Evolutionary conservation across 2,888 invertebrate genomes (phyloP).

Genomic region (Alloplasta piceator): DNA sequence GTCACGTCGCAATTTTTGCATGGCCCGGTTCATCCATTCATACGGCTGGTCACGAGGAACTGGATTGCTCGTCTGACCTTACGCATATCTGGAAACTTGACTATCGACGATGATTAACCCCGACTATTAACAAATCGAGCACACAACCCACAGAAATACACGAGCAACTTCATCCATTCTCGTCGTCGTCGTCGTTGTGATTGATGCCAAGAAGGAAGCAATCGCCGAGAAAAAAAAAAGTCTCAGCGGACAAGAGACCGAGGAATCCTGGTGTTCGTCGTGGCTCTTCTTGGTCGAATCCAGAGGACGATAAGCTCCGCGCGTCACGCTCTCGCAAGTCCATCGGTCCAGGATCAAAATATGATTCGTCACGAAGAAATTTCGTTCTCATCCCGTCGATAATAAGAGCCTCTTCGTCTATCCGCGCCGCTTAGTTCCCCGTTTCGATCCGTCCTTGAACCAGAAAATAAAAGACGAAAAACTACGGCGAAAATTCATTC

Average conservation of each 20-base stretch:
- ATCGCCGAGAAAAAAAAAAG: constrained; percentile 11
- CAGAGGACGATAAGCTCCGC: too few relatives aligned
- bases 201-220: constrained; percentile 46
- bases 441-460: constrained; percentile 59
- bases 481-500: constrained; percentile 32
- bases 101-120: too few relatives aligned
- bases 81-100: too few relatives aligned
- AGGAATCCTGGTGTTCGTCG: constrained; percentile 44
- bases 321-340: background rate
- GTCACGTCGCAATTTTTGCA: constrained; percentile 37
- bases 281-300: constrained; percentile 50
- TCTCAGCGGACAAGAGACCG: constrained; percentile 41
- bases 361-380: background rate
- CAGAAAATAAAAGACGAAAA: background rate
- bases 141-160: too few relatives aligned
- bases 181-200: constrained; percentile 23
- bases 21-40: constrained; percentile 42
- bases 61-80: constrained; percentile 27
- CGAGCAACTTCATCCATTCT: background rate
- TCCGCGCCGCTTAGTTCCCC: constrained; percentile 18
- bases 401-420: constrained; percentile 1
- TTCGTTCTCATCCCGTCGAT: background rate
- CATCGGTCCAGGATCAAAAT: constrained; percentile 25
- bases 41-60: constrained; percentile 38
- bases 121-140: too few relatives aligned